Percentiles rank a stretch among this genome's conserved stretches.
phyloP scores from a whole-genome alignment of 2,888 invertebrate genomes.

The Sminthurides aquaticus region DNA sequence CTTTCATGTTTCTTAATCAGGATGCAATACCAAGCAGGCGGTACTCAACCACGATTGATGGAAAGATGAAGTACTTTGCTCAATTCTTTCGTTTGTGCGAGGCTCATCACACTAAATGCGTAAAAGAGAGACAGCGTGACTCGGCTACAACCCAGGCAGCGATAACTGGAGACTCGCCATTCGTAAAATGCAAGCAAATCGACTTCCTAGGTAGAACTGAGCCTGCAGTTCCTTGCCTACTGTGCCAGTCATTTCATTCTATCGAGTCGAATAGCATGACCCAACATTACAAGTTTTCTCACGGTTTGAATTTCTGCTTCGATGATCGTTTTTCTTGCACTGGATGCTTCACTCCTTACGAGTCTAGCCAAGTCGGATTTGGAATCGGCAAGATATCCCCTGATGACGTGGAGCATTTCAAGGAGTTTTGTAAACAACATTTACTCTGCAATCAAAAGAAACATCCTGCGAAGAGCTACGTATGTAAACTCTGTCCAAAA shows the following conservation, averaged over 20 bases:
- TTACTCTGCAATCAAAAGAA: neutral
- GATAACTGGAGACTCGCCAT: no score
- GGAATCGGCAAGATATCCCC: neutral
- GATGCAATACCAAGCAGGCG: no score
- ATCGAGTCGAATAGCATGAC: neutral
- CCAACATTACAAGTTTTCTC: neutral
- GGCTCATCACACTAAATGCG: no score
- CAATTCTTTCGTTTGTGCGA: no score
- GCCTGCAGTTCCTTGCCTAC: neutral
- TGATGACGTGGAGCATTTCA: neutral
- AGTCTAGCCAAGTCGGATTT: neutral
- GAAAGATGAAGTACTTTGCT: no score
- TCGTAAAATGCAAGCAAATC: no score
- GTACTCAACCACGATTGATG: no score
- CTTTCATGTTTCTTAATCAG: no score
- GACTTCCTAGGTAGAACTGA: no score
- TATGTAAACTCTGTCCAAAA: neutral
- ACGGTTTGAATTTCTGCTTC: neutral
- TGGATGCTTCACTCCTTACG: neutral
- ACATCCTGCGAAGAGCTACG: neutral
- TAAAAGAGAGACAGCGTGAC: no score
- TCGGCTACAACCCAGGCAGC: no score
- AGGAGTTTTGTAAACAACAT: neutral
- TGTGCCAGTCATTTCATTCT: neutral
- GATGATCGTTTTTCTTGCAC: neutral